Percentiles rank a stretch among this genome's conserved stretches.
Evolutionary conservation across 2,797 vertebrate genomes (phyloP).

Genomic region (Urosaurus nigricauda): DNA sequence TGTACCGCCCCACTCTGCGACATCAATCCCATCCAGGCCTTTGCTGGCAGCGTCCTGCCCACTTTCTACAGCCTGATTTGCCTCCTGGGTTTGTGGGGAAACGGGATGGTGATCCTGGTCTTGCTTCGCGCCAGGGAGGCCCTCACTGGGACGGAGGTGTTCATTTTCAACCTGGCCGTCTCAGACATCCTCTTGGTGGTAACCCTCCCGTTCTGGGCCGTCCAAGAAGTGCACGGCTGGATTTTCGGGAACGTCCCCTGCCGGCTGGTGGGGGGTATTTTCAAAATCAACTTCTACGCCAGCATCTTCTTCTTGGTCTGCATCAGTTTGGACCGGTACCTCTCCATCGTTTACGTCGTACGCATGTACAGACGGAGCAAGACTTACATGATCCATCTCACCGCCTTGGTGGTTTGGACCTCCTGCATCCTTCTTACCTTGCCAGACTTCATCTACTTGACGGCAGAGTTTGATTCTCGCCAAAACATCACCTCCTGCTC

Average conservation of each 20-base stretch:
- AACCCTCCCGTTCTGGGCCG: conserved; percentile 85
- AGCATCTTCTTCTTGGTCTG: conserved; percentile 76
- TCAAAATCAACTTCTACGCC: conserved; percentile 83
- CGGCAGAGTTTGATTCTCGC: conserved; percentile 28
- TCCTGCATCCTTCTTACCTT: conserved; percentile 71
- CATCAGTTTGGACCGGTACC: conserved; percentile 77
- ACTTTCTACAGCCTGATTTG: conserved; percentile 78
- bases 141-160: conserved; percentile 85
- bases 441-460: conserved; percentile 73
- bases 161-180: conserved; percentile 85
- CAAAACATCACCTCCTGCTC: conserved; percentile 62
- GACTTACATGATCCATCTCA: conserved; percentile 39
- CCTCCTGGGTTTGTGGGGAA: conserved; percentile 83
- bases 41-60: conserved; percentile 82
- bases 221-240: conserved; percentile 81
- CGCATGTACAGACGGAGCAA: conserved; percentile 72
- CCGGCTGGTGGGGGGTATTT: conserved; percentile 84
- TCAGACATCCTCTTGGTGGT: conserved; percentile 84
- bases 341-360: conserved; percentile 75
- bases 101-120: conserved; percentile 79
- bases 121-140: conserved; percentile 74
- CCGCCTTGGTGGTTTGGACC: conserved; percentile 64
- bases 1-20: conserved; percentile 66
- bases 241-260: conserved; percentile 81
- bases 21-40: conserved; percentile 55